Evolutionary conservation across 1,140 invertebrate genomes (phyloP).

Genomic region (Aphis gossypii): DNA sequence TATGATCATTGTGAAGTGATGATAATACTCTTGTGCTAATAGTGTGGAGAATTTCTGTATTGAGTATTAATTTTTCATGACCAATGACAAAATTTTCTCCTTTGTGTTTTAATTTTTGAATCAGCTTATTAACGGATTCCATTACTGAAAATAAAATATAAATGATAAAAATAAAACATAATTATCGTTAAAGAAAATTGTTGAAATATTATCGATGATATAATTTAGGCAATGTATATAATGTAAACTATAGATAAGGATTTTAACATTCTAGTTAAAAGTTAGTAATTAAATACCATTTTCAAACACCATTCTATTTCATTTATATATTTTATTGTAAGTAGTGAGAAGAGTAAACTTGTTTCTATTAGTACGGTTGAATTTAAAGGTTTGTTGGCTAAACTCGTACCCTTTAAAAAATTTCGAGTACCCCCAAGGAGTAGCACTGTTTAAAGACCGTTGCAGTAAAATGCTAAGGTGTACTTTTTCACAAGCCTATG

Average conservation of each 20-base stretch:
- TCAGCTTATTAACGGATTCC: constrained; percentile 43
- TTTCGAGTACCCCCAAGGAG: no score
- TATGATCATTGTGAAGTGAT: constrained; percentile 34
- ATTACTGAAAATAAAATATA: constrained; percentile 45
- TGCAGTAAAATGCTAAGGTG: no score
- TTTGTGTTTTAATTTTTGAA: neutral
- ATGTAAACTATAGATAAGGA: neutral
- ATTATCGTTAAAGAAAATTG: neutral
- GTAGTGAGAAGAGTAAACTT: neutral
- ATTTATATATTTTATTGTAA: neutral
- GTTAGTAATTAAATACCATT: neutral
- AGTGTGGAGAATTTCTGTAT: neutral
- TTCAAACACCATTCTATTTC: neutral
- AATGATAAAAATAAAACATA: neutral
- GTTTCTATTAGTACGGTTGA: no score
- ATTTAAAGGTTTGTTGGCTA: no score
- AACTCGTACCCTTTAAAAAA: no score
- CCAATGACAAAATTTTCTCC: constrained; percentile 44
- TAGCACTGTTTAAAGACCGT: no score
- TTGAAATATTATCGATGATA: neutral
- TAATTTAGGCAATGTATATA: neutral
- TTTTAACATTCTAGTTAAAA: neutral
- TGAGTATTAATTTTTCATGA: constrained; percentile 25
- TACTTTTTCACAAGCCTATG: no score
- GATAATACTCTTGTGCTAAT: constrained; percentile 41